Percentiles rank a stretch among this genome's conserved stretches.
Evolutionary conservation across 2,113 vertebrate genomes (phyloP).

Genomic region (Grantiella picta): DNA sequence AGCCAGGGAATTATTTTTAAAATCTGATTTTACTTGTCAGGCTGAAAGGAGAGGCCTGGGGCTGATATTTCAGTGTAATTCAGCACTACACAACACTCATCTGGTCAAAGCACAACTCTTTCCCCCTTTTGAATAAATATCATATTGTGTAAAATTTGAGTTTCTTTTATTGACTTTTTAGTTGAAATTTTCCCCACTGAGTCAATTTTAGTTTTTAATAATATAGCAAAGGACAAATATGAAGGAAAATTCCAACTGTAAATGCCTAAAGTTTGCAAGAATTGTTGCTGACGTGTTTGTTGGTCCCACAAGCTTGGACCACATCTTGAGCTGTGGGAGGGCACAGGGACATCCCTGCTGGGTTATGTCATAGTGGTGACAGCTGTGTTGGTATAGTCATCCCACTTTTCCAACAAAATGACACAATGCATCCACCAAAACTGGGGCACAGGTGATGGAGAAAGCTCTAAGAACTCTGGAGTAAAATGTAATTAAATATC

Average conservation of each 20-base stretch:
- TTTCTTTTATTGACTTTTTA: not conserved
- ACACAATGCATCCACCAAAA: not conserved
- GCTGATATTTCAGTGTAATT: not conserved
- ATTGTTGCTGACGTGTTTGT: not conserved
- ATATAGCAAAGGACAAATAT: not conserved
- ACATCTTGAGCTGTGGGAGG: accelerated
- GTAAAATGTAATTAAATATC: not conserved
- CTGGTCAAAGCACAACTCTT: not conserved
- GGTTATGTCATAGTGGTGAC: no score
- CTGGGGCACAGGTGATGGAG: accelerated
- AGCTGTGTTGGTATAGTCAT: no score
- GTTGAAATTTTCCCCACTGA: not conserved
- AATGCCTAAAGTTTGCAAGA: not conserved
- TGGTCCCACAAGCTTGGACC: accelerated
- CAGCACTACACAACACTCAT: not conserved
- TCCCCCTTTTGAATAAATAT: not conserved
- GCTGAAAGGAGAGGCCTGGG: not conserved
- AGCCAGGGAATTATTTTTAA: not conserved
- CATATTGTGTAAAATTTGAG: not conserved
- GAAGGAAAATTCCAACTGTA: not conserved
- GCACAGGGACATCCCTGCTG: not conserved
- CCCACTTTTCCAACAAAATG: not conserved
- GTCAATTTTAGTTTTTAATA: not conserved
- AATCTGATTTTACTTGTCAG: not conserved
- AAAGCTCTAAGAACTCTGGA: not conserved